Evolutionary conservation across 2,888 invertebrate species (phyloP).

Genomic region (Tillus elongatus): DNA sequence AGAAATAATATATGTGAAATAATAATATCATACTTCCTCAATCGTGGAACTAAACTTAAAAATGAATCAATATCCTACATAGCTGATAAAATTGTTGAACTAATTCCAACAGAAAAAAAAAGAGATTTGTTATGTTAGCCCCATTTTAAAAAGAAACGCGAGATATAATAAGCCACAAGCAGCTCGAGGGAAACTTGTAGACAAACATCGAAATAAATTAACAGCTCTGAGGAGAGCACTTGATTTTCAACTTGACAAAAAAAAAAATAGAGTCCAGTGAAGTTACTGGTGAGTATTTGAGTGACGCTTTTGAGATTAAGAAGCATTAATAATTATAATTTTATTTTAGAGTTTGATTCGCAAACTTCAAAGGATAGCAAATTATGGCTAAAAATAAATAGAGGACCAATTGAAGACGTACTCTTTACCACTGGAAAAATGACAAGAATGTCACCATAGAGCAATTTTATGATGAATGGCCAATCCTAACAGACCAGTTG

Average conservation of each 20-base stretch:
- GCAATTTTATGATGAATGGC: slow-evolving; percentile 7
- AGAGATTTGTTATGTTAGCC: slow-evolving; percentile 6
- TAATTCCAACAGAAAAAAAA: slow-evolving; percentile 8
- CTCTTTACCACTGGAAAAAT: slow-evolving; percentile 5
- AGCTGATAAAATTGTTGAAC: slow-evolving; percentile 7
- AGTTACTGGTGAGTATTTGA: no score
- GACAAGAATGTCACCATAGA: slow-evolving; percentile 6
- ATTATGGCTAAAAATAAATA: slow-evolving; percentile 7
- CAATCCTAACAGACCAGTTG: slow-evolving; percentile 8
- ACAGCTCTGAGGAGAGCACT: slow-evolving; percentile 9
- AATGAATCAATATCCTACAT: slow-evolving; percentile 7
- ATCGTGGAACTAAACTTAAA: slow-evolving; percentile 5
- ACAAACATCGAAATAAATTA: slow-evolving; percentile 10
- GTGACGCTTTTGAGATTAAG: neutral
- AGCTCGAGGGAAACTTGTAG: slow-evolving; percentile 9
- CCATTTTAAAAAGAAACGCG: slow-evolving; percentile 3
- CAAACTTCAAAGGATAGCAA: slow-evolving; percentile 5
- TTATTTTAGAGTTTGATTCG: neutral
- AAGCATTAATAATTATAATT: no score
- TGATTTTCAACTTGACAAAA: neutral
- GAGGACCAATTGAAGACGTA: slow-evolving; percentile 6
- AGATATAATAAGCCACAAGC: slow-evolving; percentile 9
- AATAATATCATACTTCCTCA: slow-evolving; percentile 7
- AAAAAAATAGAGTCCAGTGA: no score
- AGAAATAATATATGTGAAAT: slow-evolving; percentile 9